Evolutionary conservation across 2,113 vertebrate species (phyloP).

Genomic region (Syngnathus scovelli): DNA sequence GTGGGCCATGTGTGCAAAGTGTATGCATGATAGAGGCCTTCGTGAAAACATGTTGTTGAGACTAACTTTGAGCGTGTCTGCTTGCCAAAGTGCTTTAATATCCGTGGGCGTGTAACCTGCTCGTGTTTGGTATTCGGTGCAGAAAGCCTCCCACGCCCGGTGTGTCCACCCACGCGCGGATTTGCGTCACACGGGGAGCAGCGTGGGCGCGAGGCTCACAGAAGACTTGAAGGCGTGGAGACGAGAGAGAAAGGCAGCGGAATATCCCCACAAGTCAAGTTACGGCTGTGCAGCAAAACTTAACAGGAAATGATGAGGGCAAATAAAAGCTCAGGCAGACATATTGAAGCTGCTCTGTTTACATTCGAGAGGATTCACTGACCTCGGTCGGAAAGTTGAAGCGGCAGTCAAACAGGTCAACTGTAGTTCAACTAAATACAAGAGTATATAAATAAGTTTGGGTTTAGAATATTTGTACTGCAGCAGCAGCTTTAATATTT

Average conservation of each 20-base stretch:
- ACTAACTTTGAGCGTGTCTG: conserved; percentile 21
- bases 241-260: conserved; percentile 50
- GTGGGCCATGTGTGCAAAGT: no score
- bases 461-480: no score
- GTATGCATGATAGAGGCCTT: background rate
- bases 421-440: no score
- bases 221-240: conserved; percentile 18
- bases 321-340: conserved; percentile 31
- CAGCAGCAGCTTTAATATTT: no score
- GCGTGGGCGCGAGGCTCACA: conserved; percentile 74
- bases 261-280: conserved; percentile 78
- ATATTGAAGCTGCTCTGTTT: background rate
- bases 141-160: conserved; percentile 75
- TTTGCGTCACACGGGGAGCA: conserved; percentile 80
- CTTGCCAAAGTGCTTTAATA: conserved; percentile 40
- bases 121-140: conserved; percentile 74
- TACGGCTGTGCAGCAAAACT: background rate
- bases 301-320: conserved; percentile 25
- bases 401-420: no score
- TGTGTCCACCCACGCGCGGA: conserved; percentile 79
- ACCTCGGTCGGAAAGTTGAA: no score
- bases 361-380: background rate
- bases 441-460: no score
- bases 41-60: conserved; percentile 6
- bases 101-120: conserved; percentile 62